phyloP scores from a whole-genome alignment of 2,113 vertebrate species.

The Halichoerus grypus region DNA sequence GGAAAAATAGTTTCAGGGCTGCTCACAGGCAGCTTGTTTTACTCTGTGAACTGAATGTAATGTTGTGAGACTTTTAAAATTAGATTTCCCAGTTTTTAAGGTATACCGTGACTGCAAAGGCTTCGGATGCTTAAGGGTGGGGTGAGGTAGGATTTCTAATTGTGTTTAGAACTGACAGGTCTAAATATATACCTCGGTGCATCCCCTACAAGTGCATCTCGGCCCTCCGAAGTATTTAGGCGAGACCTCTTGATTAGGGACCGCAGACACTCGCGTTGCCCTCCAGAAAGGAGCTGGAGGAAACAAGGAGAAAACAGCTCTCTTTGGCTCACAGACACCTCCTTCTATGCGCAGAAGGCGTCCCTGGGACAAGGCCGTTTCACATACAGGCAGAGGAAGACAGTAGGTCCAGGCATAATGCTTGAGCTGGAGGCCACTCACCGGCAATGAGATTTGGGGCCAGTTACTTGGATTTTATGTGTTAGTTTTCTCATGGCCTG shows the following conservation, averaged over 20 bases:
- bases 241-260: fast-evolving
- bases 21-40: constrained; percentile 72
- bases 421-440: fast-evolving
- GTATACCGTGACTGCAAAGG: neutral
- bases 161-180: constrained; percentile 18
- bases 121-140: neutral
- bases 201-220: neutral
- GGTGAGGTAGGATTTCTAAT: constrained; percentile 6
- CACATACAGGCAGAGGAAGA: neutral
- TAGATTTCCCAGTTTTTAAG: constrained; percentile 40
- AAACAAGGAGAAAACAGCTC: neutral
- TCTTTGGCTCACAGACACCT: neutral
- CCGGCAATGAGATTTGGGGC: neutral
- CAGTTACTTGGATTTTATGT: neutral
- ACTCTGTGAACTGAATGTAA: constrained; percentile 67
- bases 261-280: neutral
- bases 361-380: neutral
- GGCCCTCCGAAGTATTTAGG: neutral
- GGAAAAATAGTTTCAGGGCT: constrained; percentile 83
- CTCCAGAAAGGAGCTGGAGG: neutral
- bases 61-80: constrained; percentile 79
- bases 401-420: neutral
- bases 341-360: neutral
- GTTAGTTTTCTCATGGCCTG: neutral
- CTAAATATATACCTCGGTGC: neutral